phyloP scores from a whole-genome alignment of 2,888 invertebrate genomes.

The Pammene aurita region DNA sequence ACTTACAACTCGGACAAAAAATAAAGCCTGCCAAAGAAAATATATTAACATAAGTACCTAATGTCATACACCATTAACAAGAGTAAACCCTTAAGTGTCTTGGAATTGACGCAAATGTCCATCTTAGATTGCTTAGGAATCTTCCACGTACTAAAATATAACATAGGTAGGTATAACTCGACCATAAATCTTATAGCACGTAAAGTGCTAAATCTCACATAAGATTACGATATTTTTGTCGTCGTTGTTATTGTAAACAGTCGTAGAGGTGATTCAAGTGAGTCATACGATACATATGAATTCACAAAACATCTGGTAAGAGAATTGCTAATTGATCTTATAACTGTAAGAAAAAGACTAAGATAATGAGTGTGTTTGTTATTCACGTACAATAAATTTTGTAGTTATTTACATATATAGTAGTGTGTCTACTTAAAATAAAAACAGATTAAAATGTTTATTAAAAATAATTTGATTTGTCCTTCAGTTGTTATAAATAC shows the following conservation, averaged over 20 bases:
- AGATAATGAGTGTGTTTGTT: too few species aligned
- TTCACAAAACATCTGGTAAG: constrained; percentile 54
- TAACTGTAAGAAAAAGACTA: too few species aligned
- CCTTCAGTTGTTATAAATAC: too few species aligned
- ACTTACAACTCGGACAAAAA: too few species aligned
- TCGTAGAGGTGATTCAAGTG: constrained; percentile 54
- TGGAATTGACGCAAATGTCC: constrained; percentile 13
- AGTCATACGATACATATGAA: constrained; percentile 48
- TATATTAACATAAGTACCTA: too few species aligned
- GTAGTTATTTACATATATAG: too few species aligned
- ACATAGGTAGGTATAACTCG: neutral
- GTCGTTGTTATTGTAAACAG: constrained; percentile 72
- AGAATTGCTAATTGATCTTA: constrained; percentile 51
- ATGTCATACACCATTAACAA: neutral
- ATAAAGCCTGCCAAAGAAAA: too few species aligned
- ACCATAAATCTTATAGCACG: constrained; percentile 22
- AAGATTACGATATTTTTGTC: constrained; percentile 51
- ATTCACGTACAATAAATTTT: too few species aligned
- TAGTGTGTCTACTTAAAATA: too few species aligned
- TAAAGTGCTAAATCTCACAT: constrained; percentile 32
- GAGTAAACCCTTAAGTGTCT: constrained; percentile 18
- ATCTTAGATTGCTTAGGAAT: constrained; percentile 23
- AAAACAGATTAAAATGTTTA: too few species aligned
- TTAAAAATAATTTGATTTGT: too few species aligned
- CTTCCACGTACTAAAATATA: constrained; percentile 19